Base-by-base conservation (phyloP, 2,888 invertebrate species). In the Ormyrus labotus region DNA sequence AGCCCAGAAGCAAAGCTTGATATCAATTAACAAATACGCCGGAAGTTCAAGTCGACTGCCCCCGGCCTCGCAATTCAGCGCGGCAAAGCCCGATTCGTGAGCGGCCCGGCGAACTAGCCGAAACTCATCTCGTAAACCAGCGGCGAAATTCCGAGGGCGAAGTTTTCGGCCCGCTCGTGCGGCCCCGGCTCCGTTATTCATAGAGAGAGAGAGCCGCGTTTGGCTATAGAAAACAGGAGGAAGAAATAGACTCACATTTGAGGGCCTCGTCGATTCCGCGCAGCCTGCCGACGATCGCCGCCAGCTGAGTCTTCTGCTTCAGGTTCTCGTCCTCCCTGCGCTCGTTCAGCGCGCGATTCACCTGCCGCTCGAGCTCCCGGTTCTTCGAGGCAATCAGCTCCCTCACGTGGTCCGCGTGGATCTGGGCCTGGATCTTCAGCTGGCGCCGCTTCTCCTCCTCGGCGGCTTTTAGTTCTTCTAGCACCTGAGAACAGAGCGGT, bases 401-500 rank as follows among this genome's bases (percentile, higher is more conserved):
- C 63, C 93, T 93, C 81, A 96, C 89, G 84, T 96, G 95, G 88
- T 98, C 97, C 69, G 94, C 93, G 90, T 98, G 97, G 0, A 97
- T 95, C 86, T 97, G 96, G 1, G 95, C 94, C 87, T 98, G 98
- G 72, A 96, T 93, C 88, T 96, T 96, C 80, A 99, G 90, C 86
- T 97, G 95, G 11, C 94, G 93, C 64, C 96, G 94, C 78, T 98
- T 90, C 81, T 95, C 95, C 68, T 93, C 92, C 87, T 97, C 95
- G 94, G 86, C 2, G 55, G 84, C 80, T 89, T 90, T 71, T 1
- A 94, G 93, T 60, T 95, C 92, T 86, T 93, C 92, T 77, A 96
- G 91, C 81, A 94, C 92, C 95, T 95, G 87, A 6, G 68, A 73
- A 10, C 19, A 19, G 19, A 19, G 19, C 19, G 19, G 1, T n/a